A percentile compares a stretch with the other conserved stretches of the same genome.
Evolutionary conservation across 2,888 invertebrate genomes (phyloP).

Genomic region (Tenthredo distinguenda): DNA sequence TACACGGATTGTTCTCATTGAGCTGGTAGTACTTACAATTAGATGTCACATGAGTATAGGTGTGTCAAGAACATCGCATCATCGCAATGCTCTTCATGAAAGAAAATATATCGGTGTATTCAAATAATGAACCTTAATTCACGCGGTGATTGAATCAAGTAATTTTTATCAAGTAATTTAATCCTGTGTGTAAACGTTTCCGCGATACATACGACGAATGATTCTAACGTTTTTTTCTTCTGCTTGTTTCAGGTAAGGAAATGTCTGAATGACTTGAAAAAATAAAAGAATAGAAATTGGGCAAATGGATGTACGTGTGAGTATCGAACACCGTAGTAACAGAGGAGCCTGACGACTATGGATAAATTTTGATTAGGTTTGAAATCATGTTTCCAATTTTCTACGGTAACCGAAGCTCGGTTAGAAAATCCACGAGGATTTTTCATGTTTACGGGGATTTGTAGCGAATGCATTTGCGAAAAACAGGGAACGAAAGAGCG

Average conservation of each 20-base stretch:
- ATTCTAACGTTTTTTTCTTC: background rate
- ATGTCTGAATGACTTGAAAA: background rate
- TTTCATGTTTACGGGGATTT: background rate
- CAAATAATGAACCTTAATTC: background rate
- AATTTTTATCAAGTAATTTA: too few species aligned
- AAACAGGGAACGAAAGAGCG: background rate
- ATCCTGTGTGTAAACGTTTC: background rate
- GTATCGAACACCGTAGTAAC: background rate
- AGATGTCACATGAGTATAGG: background rate
- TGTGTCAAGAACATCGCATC: background rate
- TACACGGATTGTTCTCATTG: constrained; percentile 28
- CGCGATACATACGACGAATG: background rate
- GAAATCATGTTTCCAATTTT: background rate
- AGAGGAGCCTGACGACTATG: background rate
- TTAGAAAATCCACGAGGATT: background rate
- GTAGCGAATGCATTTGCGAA: constrained; percentile 13
- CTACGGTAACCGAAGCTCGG: background rate
- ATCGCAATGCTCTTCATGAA: background rate
- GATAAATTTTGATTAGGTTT: background rate
- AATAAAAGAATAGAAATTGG: background rate
- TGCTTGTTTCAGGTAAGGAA: constrained; percentile 44
- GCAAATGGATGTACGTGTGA: background rate
- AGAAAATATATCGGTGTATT: background rate
- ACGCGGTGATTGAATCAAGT: background rate
- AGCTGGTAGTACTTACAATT: constrained; percentile 16